Percentiles rank a stretch among this genome's conserved stretches.
Evolutionary conservation across 2,888 invertebrate genomes (phyloP).

Genomic region (Diarsia mendica): DNA sequence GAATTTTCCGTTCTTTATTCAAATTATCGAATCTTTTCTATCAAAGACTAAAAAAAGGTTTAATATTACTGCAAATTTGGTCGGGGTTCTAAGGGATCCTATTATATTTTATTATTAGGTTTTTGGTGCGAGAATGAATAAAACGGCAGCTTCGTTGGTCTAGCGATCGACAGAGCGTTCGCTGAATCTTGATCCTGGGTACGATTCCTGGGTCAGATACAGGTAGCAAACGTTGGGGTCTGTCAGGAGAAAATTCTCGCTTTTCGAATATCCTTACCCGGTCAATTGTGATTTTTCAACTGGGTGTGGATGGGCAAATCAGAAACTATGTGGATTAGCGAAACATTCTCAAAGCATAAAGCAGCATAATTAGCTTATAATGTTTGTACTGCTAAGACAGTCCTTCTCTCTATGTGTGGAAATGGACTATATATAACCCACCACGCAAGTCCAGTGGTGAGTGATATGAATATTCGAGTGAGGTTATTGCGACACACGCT

Average conservation of each 20-base stretch:
- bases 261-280: not conserved
- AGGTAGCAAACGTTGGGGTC: not conserved
- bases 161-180: not conserved
- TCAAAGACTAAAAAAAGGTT: slow-evolving; percentile 38
- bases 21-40: slow-evolving; percentile 43
- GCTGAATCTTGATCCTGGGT: not conserved
- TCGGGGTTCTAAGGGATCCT: slow-evolving; percentile 15
- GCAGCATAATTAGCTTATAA: too few relatives aligned
- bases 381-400: too few relatives aligned
- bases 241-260: not conserved
- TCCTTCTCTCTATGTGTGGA: too few relatives aligned
- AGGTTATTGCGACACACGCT: too few relatives aligned
- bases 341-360: too few relatives aligned
- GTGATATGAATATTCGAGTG: too few relatives aligned
- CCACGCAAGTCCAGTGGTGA: too few relatives aligned
- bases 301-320: too few relatives aligned
- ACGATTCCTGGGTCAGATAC: not conserved
- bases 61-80: slow-evolving; percentile 45
- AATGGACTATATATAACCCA: too few relatives aligned
- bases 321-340: too few relatives aligned
- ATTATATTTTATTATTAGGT: slow-evolving; percentile 36
- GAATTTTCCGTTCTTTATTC: slow-evolving; percentile 23
- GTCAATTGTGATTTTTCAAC: too few relatives aligned
- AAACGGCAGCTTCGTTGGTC: slow-evolving; percentile 4
- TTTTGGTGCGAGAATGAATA: slow-evolving; percentile 30